Evolutionary conservation across 2,797 vertebrate species (phyloP).

Genomic region (Sylvilagus floridanus): DNA sequence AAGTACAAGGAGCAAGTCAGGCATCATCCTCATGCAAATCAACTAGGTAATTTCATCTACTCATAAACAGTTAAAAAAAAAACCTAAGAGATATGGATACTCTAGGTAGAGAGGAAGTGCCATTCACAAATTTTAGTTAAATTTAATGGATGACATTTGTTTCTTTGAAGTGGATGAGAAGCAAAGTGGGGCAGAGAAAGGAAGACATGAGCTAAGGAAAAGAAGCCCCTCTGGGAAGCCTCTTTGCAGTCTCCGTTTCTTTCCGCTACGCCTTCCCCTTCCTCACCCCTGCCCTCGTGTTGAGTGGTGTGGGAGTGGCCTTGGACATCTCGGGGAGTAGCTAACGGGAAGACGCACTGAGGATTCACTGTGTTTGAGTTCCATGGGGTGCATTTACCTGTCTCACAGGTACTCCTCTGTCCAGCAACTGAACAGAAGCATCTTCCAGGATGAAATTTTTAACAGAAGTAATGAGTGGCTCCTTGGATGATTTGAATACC

Average conservation of each 20-base stretch:
- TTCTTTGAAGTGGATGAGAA: not conserved
- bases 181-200: not conserved
- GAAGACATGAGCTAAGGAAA: not conserved
- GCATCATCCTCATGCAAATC: too few relatives aligned
- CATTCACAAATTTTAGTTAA: not conserved
- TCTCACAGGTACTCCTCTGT: not conserved
- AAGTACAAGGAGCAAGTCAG: not conserved
- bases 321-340: not conserved
- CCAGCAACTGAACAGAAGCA: not conserved
- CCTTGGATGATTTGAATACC: slow-evolving; percentile 6
- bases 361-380: not conserved
- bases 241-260: not conserved
- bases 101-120: not conserved
- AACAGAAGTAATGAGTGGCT: not conserved
- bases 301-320: not conserved
- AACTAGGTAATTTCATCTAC: not conserved
- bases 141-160: not conserved
- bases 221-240: not conserved
- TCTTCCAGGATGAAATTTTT: not conserved
- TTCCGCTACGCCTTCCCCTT: not conserved
- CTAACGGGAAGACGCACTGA: not conserved
- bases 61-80: not conserved
- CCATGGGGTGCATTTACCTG: not conserved
- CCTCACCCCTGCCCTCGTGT: not conserved
- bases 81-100: not conserved